Evolutionary conservation across 2,797 vertebrate species (phyloP).

Genomic region (Euphonia xanthogaster): DNA sequence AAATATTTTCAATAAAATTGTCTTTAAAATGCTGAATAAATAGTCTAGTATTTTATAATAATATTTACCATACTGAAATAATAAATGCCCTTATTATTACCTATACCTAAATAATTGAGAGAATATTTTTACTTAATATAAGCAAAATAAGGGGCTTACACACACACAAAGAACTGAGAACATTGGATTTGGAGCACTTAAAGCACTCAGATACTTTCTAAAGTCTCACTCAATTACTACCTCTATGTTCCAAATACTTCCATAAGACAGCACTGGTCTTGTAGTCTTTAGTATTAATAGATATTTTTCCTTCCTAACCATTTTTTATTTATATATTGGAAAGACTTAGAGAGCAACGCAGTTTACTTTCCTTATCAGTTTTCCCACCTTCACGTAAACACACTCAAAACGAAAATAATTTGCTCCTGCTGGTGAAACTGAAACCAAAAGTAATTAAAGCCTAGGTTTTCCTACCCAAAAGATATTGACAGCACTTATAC

Average conservation of each 20-base stretch:
- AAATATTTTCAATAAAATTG: background rate
- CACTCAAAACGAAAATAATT: conserved; percentile 21
- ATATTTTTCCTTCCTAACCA: background rate
- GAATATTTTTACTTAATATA: background rate
- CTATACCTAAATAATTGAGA: background rate
- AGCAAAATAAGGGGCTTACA: background rate
- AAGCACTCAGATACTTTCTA: background rate
- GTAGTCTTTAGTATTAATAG: background rate
- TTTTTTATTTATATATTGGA: background rate
- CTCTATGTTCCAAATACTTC: background rate
- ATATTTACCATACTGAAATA: background rate
- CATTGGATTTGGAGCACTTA: background rate
- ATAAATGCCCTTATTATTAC: background rate
- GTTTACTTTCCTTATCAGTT: conserved; percentile 45
- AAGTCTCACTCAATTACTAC: background rate
- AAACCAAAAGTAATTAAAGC: conserved; percentile 47
- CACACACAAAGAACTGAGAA: background rate
- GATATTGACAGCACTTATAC: background rate
- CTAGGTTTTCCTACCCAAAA: background rate
- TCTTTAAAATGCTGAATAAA: background rate
- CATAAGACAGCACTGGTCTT: background rate
- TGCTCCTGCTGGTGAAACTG: background rate
- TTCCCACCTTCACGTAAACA: conserved; percentile 55
- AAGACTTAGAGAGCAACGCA: background rate
- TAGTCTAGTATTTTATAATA: background rate